Percentiles rank a stretch among this genome's conserved stretches.
These are phyloP conservation scores for Myxocyprinus asiaticus DNA, from an alignment of 2,113 vertebrate genomes.

Conservation along the genomic window DNA sequence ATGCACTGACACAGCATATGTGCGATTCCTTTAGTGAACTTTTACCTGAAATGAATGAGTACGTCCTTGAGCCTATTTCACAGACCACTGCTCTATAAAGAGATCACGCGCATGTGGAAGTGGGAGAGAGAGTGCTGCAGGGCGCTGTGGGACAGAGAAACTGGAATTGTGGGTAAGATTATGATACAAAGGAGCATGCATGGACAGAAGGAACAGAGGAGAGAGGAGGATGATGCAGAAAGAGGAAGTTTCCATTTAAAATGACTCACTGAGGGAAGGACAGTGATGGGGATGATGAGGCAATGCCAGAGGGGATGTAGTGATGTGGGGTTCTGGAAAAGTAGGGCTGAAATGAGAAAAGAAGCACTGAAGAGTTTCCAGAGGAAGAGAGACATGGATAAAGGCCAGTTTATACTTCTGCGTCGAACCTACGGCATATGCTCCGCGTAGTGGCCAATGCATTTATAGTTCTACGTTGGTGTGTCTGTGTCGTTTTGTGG, in stretches of 20 bases:
- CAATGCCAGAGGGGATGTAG: background rate
- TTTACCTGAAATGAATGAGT: constrained; percentile 24
- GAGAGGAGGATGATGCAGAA: background rate
- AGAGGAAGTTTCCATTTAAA: background rate
- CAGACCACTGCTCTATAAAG: constrained; percentile 18
- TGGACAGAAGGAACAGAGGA: background rate
- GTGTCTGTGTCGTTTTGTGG: too few species aligned
- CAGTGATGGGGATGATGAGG: background rate
- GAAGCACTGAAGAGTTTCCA: background rate
- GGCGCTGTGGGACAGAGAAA: background rate
- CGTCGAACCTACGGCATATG: too few species aligned
- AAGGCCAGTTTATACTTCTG: too few species aligned
- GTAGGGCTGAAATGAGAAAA: background rate
- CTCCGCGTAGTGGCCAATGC: too few species aligned
- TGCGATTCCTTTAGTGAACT: background rate
- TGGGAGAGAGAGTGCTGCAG: constrained; percentile 10
- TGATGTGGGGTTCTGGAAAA: background rate
- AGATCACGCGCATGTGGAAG: background rate
- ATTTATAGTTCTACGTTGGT: too few species aligned
- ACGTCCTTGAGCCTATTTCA: constrained; percentile 32
- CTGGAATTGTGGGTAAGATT: constrained; percentile 17
- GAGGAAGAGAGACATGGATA: background rate
- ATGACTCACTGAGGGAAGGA: background rate
- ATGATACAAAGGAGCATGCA: background rate
- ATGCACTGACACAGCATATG: background rate